These are phyloP conservation scores for Heterochromis multidens DNA, from an alignment of 2,113 vertebrate genomes.

Conservation along the genomic window DNA sequence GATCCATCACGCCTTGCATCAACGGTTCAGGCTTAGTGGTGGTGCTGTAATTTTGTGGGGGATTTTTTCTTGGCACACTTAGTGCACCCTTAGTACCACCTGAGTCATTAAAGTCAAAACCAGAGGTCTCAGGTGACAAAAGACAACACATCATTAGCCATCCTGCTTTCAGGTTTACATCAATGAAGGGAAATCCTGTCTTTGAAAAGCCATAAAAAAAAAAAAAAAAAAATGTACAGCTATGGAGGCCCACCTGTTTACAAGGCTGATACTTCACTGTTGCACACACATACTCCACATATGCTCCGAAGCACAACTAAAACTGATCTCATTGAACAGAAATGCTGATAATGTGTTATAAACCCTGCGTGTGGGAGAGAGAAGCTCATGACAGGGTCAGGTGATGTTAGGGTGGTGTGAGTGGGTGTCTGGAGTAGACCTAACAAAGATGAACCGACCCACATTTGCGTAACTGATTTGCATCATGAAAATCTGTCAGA, in stretches of 20 bases:
- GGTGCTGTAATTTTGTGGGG: not conserved
- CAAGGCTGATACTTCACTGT: not conserved
- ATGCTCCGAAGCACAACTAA: not conserved
- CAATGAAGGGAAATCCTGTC: not conserved
- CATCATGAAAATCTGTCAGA: conserved; percentile 22
- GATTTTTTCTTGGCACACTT: not conserved
- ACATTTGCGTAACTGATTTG: conserved; percentile 43
- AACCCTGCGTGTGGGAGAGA: not conserved
- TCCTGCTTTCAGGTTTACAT: not conserved
- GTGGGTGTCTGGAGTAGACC: not conserved
- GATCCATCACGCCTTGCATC: not conserved
- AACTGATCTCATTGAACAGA: not conserved
- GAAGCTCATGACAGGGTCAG: not conserved
- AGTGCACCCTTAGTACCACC: not conserved
- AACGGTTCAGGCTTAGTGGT: not conserved
- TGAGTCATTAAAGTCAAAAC: not conserved
- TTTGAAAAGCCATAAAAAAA: not conserved
- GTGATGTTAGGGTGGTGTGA: not conserved
- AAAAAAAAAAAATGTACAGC: not conserved
- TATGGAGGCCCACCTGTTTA: not conserved
- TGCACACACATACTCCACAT: not conserved
- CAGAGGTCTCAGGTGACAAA: not conserved
- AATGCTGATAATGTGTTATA: not conserved
- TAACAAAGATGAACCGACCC: not conserved
- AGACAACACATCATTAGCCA: not conserved